phyloP scores from a whole-genome alignment of 2,888 invertebrate species.

The Cosmopolites sordidus region DNA sequence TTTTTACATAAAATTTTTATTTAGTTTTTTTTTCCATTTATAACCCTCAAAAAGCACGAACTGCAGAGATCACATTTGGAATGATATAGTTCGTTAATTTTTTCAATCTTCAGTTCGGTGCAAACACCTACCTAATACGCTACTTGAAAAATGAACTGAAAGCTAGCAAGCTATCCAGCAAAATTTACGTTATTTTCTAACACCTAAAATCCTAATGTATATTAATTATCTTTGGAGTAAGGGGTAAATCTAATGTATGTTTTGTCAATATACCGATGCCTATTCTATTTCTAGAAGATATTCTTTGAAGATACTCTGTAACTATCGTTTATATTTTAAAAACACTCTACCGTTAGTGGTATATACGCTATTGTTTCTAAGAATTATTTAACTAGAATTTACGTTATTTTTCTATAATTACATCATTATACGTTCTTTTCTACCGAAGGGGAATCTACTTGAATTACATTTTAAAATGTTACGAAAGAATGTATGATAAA shows the following conservation, averaged over 20 bases:
- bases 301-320: background rate
- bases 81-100: constrained; percentile 6
- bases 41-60: background rate
- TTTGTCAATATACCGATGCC: background rate
- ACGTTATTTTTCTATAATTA: background rate
- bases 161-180: constrained; percentile 12
- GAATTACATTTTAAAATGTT: background rate
- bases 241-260: background rate
- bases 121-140: constrained; percentile 5
- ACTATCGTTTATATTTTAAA: background rate
- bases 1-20: too few relatives aligned
- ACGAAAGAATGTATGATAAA: too few relatives aligned
- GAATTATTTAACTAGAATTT: background rate
- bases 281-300: background rate
- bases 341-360: background rate
- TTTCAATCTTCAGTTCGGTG: background rate
- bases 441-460: background rate
- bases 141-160: constrained; percentile 5
- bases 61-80: constrained; percentile 13
- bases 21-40: too few relatives aligned
- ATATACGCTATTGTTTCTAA: background rate
- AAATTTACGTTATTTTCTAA: background rate
- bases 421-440: background rate
- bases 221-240: background rate
- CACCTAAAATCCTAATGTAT: background rate